These are phyloP conservation scores for Oreochromis grahami DNA, from an alignment of 2,797 vertebrate genomes.

Conservation along the genomic window DNA sequence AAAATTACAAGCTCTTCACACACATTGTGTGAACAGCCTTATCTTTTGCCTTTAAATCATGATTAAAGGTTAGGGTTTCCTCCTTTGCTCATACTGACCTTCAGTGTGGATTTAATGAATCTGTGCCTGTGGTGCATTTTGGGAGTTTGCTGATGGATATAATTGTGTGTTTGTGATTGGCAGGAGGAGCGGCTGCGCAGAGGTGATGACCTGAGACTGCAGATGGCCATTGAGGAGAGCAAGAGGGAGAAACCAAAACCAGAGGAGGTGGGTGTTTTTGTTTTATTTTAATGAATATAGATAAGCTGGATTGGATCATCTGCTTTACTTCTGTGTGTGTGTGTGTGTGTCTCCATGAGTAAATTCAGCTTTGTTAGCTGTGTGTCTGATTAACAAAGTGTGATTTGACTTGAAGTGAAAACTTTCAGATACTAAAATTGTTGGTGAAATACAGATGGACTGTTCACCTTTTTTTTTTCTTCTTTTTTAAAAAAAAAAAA, in stretches of 20 bases:
- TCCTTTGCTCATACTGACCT: background rate
- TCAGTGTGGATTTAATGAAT: background rate
- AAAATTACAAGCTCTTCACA: background rate
- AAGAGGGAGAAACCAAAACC: slow-evolving; percentile 83
- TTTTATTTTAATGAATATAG: background rate
- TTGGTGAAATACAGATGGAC: background rate
- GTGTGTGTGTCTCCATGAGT: background rate
- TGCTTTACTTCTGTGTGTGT: background rate
- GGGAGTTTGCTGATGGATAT: background rate
- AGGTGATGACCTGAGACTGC: slow-evolving; percentile 89
- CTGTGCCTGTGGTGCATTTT: background rate
- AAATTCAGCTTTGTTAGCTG: background rate
- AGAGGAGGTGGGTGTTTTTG: slow-evolving; percentile 78
- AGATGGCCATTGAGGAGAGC: slow-evolving; percentile 95
- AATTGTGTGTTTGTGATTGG: slow-evolving; percentile 54
- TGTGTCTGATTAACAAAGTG: background rate
- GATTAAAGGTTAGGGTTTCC: background rate
- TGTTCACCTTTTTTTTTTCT: background rate
- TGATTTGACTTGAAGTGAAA: background rate
- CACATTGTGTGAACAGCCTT: background rate
- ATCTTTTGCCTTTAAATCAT: background rate
- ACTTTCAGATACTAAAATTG: background rate
- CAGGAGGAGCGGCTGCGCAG: slow-evolving; percentile 90
- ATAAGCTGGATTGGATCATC: background rate
- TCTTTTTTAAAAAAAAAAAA: no score